Percentiles rank a stretch among this genome's conserved stretches.
These are phyloP conservation scores for Drosophila anomalipes DNA, from an alignment of 2,888 invertebrate genomes.

Conservation along the genomic window DNA sequence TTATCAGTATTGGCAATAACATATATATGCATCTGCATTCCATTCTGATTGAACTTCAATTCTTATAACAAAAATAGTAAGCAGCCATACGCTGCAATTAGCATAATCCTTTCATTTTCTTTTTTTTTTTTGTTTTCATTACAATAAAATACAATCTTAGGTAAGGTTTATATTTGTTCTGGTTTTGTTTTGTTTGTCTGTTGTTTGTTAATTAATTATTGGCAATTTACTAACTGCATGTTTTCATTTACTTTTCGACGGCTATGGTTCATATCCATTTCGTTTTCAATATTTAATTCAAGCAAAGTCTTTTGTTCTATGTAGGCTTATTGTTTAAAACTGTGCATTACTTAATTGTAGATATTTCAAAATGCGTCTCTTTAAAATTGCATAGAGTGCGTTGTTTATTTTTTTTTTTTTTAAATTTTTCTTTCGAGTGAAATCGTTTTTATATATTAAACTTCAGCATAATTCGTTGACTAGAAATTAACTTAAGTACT, in stretches of 20 bases:
- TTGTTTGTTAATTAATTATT: constrained; percentile 68
- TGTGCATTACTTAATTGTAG: constrained; percentile 63
- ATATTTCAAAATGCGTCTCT: constrained; percentile 62
- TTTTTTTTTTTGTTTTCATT: constrained; percentile 39
- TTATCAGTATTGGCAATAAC: constrained; percentile 75
- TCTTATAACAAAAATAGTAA: constrained; percentile 74
- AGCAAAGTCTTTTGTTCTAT: constrained; percentile 80
- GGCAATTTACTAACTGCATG: constrained; percentile 81
- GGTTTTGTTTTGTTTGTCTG: constrained; percentile 46
- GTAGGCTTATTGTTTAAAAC: constrained; percentile 60
- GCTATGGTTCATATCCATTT: constrained; percentile 38
- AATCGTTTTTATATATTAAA: constrained; percentile 43
- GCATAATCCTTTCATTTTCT: constrained; percentile 29
- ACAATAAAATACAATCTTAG: constrained; percentile 75
- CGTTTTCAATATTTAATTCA: constrained; percentile 53
- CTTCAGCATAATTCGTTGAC: constrained; percentile 80
- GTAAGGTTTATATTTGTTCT: constrained; percentile 70
- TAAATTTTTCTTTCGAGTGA: constrained; percentile 36
- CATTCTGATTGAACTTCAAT: constrained; percentile 33
- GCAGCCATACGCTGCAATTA: constrained; percentile 48
- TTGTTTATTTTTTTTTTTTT: constrained; percentile 28
- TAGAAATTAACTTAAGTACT: constrained; percentile 80
- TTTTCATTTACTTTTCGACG: constrained; percentile 41
- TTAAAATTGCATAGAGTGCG: constrained; percentile 70
- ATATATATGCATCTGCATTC: constrained; percentile 40